Percentiles rank a stretch among this genome's conserved stretches.
Evolutionary conservation across 2,888 invertebrate species (phyloP).

Genomic region (Andrena fulva): DNA sequence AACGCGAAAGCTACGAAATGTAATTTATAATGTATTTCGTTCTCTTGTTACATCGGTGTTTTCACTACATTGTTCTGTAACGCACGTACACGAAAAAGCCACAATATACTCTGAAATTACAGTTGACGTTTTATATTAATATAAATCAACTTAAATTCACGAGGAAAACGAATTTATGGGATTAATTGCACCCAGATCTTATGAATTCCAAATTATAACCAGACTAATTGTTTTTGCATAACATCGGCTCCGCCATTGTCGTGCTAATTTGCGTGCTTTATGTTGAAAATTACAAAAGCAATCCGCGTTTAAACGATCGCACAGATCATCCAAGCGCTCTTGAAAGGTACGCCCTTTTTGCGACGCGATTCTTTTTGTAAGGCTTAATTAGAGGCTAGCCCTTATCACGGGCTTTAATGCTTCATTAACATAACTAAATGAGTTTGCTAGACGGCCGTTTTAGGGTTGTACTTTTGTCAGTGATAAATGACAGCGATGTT

Average conservation of each 20-base stretch:
- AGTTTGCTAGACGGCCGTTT: slow-evolving; percentile 26
- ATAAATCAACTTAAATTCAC: too few species aligned
- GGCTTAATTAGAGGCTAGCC: slow-evolving; percentile 1
- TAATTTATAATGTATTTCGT: not conserved
- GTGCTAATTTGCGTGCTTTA: too few species aligned
- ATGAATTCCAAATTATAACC: too few species aligned
- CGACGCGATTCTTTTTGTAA: not conserved
- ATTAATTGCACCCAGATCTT: too few species aligned
- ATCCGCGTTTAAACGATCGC: too few species aligned
- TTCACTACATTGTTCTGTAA: not conserved
- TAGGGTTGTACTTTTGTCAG: slow-evolving; percentile 19
- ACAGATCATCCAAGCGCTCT: too few species aligned
- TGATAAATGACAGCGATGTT: slow-evolving; percentile 49
- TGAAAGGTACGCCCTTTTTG: not conserved
- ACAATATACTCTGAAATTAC: not conserved
- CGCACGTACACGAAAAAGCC: not conserved
- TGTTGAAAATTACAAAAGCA: too few species aligned
- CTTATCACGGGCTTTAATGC: slow-evolving; percentile 35
- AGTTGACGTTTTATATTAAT: not conserved
- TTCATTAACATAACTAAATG: slow-evolving; percentile 61
- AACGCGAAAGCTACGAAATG: not conserved
- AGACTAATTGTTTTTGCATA: too few species aligned
- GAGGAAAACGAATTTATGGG: too few species aligned
- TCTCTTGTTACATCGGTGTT: not conserved
- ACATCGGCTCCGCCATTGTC: too few species aligned